Conservation (phyloP, 23 tunicate genomes). For the Oikopleura vanhoeffeni region DNA sequence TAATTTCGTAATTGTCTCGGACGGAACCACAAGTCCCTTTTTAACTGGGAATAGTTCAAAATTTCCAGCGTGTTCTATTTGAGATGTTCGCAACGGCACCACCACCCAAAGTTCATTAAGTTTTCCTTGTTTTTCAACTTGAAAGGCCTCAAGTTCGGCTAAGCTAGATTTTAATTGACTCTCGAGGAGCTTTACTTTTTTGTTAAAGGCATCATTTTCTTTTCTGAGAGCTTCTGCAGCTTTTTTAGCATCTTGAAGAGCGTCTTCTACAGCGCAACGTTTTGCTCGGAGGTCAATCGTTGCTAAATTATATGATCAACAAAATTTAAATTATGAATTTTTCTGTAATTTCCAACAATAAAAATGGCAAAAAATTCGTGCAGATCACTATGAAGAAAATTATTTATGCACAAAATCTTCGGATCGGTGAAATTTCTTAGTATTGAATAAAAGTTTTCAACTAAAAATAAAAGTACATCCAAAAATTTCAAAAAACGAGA, state of each 20-base stretch:
- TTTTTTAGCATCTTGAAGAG: slow-evolving; percentile 47
- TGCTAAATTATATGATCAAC: too few relatives aligned
- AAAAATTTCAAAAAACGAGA: too few relatives aligned
- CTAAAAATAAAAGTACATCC: too few relatives aligned
- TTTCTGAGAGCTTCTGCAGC: slow-evolving; percentile 63
- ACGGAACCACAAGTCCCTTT: neutral
- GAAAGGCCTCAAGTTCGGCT: slow-evolving; percentile 71
- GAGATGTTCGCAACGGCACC: slow-evolving; percentile 70
- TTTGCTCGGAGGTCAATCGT: slow-evolving; percentile 60
- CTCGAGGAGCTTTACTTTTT: slow-evolving; percentile 79
- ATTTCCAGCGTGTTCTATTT: too few relatives aligned
- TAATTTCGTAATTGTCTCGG: neutral
- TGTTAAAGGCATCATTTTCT: slow-evolving; percentile 43
- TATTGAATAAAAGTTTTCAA: too few relatives aligned
- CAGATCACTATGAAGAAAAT: too few relatives aligned
- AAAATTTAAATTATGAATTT: too few relatives aligned
- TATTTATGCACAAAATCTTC: too few relatives aligned
- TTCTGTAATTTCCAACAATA: too few relatives aligned
- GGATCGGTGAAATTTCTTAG: too few relatives aligned
- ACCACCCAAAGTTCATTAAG: slow-evolving; percentile 80
- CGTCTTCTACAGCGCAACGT: slow-evolving; percentile 62
- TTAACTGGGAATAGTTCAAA: neutral
- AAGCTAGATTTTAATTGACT: slow-evolving; percentile 57
- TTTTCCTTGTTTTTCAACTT: slow-evolving; percentile 94
- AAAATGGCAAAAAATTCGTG: too few relatives aligned